These are phyloP conservation scores for Halcyon badia DNA, from an alignment of 2,797 vertebrate genomes.

Conservation along the genomic window DNA sequence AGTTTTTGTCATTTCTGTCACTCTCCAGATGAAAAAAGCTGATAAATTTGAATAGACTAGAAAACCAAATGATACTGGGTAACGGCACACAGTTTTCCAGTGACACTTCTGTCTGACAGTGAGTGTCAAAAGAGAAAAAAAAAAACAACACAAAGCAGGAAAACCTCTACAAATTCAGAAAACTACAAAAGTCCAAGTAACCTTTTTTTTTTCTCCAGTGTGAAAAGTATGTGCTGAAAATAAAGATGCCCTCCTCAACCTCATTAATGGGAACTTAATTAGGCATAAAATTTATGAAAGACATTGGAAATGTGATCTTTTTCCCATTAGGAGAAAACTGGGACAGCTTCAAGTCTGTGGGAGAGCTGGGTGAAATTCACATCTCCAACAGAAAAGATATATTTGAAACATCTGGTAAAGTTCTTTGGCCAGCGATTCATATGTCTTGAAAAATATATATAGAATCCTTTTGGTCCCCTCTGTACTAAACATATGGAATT, in stretches of 20 bases:
- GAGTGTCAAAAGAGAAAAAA: neutral
- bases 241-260: neutral
- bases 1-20: neutral
- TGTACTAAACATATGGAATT: neutral
- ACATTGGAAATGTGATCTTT: neutral
- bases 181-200: neutral
- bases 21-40: neutral
- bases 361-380: neutral
- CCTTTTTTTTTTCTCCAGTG: neutral
- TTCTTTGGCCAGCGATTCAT: neutral
- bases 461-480: neutral
- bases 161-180: neutral
- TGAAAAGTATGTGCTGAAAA: neutral
- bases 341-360: neutral
- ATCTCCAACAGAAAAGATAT: constrained; percentile 23
- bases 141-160: neutral
- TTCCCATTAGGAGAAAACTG: neutral
- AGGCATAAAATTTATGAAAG: neutral
- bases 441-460: neutral
- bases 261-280: neutral
- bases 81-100: neutral
- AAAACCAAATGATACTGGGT: neutral
- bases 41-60: neutral
- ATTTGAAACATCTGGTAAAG: constrained; percentile 51
- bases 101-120: neutral